A percentile compares a stretch with the other conserved stretches of the same genome.
These are phyloP conservation scores for Plebejus argus DNA, from an alignment of 2,888 invertebrate genomes.

Conservation along the genomic window DNA sequence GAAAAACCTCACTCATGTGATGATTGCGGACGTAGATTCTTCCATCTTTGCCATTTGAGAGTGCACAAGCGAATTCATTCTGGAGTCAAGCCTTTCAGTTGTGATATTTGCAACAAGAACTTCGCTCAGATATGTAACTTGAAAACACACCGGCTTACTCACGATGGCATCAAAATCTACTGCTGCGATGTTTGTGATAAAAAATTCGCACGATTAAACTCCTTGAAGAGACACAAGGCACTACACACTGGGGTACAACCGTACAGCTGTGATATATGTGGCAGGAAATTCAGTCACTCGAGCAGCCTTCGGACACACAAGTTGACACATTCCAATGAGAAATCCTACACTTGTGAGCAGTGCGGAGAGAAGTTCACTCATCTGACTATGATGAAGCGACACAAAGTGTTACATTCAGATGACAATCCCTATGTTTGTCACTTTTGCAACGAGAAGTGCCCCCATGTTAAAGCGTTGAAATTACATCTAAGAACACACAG, in stretches of 20 bases:
- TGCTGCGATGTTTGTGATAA: neutral
- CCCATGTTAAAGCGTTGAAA: neutral
- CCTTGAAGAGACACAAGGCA: conserved; percentile 8
- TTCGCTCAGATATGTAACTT: conserved; percentile 3
- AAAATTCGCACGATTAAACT: neutral
- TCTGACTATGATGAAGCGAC: neutral
- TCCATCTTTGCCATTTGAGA: neutral
- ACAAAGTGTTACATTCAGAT: neutral
- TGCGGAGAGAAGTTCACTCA: neutral
- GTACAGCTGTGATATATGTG: neutral
- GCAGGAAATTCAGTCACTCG: neutral
- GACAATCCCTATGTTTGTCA: neutral
- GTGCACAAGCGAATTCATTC: neutral
- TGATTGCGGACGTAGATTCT: neutral
- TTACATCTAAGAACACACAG: neutral
- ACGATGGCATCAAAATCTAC: neutral
- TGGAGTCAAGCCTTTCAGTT: neutral
- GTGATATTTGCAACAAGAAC: neutral
- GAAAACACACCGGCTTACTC: neutral
- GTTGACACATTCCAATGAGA: neutral
- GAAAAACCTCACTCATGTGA: neutral
- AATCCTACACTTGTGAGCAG: neutral
- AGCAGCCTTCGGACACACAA: conserved; percentile 1
- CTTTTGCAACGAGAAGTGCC: neutral
- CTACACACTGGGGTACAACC: neutral